A percentile compares a stretch with the other conserved stretches of the same genome.
These are phyloP conservation scores for Rhyacophila evoluta DNA, from an alignment of 2,888 invertebrate genomes.

Conservation along the genomic window DNA sequence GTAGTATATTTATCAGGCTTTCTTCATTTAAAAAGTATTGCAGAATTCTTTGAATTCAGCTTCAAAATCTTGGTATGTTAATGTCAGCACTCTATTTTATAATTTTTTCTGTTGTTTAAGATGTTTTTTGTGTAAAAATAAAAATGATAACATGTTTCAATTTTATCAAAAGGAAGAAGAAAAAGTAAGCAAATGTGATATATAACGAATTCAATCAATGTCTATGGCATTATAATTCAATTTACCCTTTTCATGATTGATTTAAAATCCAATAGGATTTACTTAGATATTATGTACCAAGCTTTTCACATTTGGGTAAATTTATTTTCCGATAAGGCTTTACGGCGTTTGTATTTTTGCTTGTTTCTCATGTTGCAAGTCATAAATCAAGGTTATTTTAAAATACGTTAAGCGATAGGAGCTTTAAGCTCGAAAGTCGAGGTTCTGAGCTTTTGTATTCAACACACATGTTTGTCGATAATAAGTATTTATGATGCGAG, in stretches of 20 bases:
- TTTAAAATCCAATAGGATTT: neutral
- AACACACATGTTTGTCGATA: constrained; percentile 52
- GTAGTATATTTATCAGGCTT: too few relatives aligned
- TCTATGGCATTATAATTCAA: too few relatives aligned
- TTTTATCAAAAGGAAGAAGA: too few relatives aligned
- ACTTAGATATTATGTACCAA: neutral
- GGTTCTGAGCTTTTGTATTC: constrained; percentile 44
- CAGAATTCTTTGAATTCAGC: too few relatives aligned
- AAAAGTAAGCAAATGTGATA: too few relatives aligned
- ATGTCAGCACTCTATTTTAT: too few relatives aligned
- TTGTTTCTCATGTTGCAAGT: constrained; percentile 14
- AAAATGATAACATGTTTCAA: too few relatives aligned
- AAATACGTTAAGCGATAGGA: constrained; percentile 48
- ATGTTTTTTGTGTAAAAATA: too few relatives aligned
- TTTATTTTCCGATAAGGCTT: neutral
- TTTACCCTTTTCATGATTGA: neutral
- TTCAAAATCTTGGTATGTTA: too few relatives aligned
- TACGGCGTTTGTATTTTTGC: neutral
- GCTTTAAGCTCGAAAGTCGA: constrained; percentile 40
- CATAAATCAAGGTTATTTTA: constrained; percentile 53
- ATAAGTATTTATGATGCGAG: constrained; percentile 51
- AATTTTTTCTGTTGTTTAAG: too few relatives aligned
- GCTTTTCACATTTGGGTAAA: neutral
- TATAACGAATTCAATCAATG: too few relatives aligned
- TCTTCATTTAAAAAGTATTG: too few relatives aligned